Percentiles rank a stretch among this genome's conserved stretches.
Conservation (phyloP, 2,888 invertebrate species). For the Harpalus rufipes region DNA sequence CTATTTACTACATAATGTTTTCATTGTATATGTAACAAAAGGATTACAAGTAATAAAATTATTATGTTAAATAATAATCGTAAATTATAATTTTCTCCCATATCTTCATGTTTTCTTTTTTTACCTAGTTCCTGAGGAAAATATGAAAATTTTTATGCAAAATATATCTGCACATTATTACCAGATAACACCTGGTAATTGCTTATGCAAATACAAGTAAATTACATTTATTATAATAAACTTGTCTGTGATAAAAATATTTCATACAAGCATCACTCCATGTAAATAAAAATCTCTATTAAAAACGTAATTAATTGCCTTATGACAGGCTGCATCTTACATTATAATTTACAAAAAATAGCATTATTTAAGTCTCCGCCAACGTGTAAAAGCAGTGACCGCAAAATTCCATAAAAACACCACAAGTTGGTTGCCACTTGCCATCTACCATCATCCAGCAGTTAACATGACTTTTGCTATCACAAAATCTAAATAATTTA, state of each 20-base stretch:
- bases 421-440: constrained; percentile 16
- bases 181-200: neutral
- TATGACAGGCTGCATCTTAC: constrained; percentile 40
- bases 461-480: constrained; percentile 41
- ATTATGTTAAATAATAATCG: neutral
- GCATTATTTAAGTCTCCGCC: constrained; percentile 29
- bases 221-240: constrained; percentile 36
- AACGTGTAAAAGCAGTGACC: constrained; percentile 56
- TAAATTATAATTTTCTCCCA: neutral
- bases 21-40: neutral
- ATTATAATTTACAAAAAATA: constrained; percentile 37
- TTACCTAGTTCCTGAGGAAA: neutral
- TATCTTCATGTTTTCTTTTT: neutral
- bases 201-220: constrained; percentile 36
- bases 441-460: constrained; percentile 43
- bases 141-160: neutral
- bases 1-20: too few relatives aligned
- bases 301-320: constrained; percentile 26
- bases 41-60: neutral
- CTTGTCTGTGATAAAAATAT: constrained; percentile 8
- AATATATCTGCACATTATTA: neutral
- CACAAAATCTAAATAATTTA: constrained; percentile 52
- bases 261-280: constrained; percentile 26
- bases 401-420: constrained; percentile 50
- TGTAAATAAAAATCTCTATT: constrained; percentile 30